Evolutionary conservation across 2,888 invertebrate species (phyloP).

Genomic region (Drosophila imparisetae): DNA sequence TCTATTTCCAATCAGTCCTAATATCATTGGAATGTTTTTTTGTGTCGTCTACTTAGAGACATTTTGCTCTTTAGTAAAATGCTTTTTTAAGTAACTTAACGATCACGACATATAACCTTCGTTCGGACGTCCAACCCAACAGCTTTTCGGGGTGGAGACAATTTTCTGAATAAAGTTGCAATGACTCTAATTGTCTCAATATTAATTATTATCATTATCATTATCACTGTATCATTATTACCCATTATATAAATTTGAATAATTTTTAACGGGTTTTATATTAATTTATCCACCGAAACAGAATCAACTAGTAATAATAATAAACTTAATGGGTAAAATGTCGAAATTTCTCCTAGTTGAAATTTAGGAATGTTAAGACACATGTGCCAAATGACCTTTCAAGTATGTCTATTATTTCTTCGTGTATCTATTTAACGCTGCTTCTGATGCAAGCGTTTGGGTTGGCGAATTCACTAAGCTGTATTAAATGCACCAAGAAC

Average conservation of each 20-base stretch:
- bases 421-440: not conserved
- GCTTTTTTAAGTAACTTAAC: too few relatives aligned
- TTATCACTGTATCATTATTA: not conserved
- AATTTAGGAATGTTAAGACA: not conserved
- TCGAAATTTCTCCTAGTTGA: not conserved
- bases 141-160: not conserved
- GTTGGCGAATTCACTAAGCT: slow-evolving; percentile 50
- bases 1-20: not conserved
- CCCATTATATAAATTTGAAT: not conserved
- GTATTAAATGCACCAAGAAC: slow-evolving; percentile 51
- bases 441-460: not conserved
- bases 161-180: not conserved
- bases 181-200: not conserved
- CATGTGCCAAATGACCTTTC: not conserved
- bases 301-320: not conserved
- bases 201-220: not conserved
- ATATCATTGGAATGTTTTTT: not conserved
- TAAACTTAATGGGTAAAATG: not conserved
- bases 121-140: too few relatives aligned
- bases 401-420: not conserved
- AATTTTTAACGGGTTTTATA: not conserved
- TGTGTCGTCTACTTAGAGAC: not conserved
- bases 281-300: not conserved
- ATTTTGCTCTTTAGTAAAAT: not conserved
- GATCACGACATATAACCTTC: too few relatives aligned